A percentile compares a stretch with the other conserved stretches of the same genome.
phyloP scores from a whole-genome alignment of 1,140 invertebrate genomes.

The Drosophila yakuba region DNA sequence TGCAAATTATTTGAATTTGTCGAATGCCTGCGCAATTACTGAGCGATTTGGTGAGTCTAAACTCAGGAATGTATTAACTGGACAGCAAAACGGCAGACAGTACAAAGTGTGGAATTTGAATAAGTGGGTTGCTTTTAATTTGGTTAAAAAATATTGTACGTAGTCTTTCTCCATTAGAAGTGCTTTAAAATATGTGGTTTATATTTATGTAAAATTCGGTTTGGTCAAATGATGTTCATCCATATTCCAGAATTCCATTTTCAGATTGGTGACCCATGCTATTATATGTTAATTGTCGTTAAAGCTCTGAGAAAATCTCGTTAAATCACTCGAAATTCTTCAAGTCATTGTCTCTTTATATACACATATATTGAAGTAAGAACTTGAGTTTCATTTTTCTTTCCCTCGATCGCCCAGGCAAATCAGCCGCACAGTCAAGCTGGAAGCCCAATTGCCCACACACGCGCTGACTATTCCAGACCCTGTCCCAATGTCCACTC shows the following conservation, averaged over 20 bases:
- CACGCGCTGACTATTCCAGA: conserved; percentile 46
- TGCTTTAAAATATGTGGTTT: too few species aligned
- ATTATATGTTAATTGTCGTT: not conserved
- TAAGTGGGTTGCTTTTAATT: not conserved
- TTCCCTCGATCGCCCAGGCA: not conserved
- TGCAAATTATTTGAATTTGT: conserved; percentile 35
- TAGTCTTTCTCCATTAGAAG: too few species aligned
- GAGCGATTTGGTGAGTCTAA: conserved; percentile 22
- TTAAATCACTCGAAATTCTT: not conserved
- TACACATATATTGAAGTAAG: not conserved
- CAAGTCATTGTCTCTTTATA: not conserved
- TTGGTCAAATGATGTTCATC: too few species aligned
- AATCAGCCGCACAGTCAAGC: conserved; percentile 1
- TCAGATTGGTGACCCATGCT: too few species aligned
- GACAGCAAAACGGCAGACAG: not conserved
- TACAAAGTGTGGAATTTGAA: not conserved
- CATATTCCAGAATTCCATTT: too few species aligned
- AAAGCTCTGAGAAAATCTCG: not conserved
- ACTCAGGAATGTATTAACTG: not conserved
- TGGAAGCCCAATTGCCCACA: conserved; percentile 39
- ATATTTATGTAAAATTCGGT: too few species aligned
- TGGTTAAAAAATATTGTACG: not conserved
- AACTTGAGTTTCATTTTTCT: conserved; percentile 1
- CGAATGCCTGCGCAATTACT: conserved; percentile 34
- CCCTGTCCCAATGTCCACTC: conserved; percentile 27